Evolutionary conservation across 2,113 vertebrate genomes (phyloP), one percentile per base, ranked within the genome.

Genomic region (Otus sunia): DNA sequence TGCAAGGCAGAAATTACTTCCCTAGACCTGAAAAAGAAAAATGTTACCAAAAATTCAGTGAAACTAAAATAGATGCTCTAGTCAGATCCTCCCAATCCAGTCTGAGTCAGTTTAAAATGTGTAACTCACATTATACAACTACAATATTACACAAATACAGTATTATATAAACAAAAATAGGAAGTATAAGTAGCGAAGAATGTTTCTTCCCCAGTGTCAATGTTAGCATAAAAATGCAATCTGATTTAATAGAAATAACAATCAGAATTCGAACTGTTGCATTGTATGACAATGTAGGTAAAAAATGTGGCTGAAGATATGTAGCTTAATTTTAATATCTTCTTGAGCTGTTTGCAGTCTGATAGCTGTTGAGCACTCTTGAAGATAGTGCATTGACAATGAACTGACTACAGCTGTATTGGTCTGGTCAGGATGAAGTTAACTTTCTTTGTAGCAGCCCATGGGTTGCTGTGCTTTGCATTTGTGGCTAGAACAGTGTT

Each of bases 341-440:
- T 47, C 22, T 36, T 73, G 59, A 73, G 36, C 43, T 45, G 25
- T 63, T 71, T 50, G 47, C 43, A 41, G 41, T 59, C 36, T 67
- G 11, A 20, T 2, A 63, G n/a, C 52, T 83, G 25, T 30, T 79
- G 71, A 50, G 52, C 52, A 4, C 34, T 50, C 0, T 4, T 62
- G 39, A 36, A 53, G 27, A 27, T 21, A 2, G 0, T 15, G 10
- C 37, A 19, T 15, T 55, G 77, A 10, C 50, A 68, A 1, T n/a
- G 52, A 62, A 7, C n/a, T 47, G 47, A 20, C 12, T 58, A 19
- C 58, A 72, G 67, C 30, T 72, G 27, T 62, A 3, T 37, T 58
- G 41, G 67, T 47, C 11, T 67, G 72, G 2, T 11, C 37, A 36
- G 55, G 72, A 9, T 82, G 56, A 88, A n/a, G 21, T 36, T 59